phyloP scores from a whole-genome alignment of 1,140 invertebrate species.

The Thaumatotibia leucotreta region DNA sequence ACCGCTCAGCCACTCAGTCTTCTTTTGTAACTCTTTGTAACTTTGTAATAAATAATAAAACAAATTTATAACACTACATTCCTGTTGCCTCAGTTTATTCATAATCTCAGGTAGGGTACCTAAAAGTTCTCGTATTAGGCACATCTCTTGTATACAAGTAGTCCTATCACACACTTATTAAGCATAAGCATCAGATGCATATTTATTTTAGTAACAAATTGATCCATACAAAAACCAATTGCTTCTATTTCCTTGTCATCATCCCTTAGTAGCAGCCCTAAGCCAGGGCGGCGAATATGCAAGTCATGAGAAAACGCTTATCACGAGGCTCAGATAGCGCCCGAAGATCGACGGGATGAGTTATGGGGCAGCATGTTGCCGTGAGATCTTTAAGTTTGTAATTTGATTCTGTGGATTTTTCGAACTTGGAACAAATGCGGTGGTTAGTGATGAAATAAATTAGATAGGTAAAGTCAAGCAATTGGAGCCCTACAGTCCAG shows the following conservation, averaged over 20 bases:
- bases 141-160: neutral
- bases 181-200: neutral
- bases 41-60: too few relatives aligned
- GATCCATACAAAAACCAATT: neutral
- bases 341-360: slow-evolving; percentile 44
- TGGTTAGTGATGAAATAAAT: too few relatives aligned
- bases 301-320: slow-evolving; percentile 75
- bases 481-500: too few relatives aligned
- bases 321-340: slow-evolving; percentile 59
- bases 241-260: neutral
- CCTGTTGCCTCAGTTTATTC: too few relatives aligned
- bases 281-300: slow-evolving; percentile 45
- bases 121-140: too few relatives aligned
- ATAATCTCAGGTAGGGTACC: too few relatives aligned
- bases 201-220: neutral
- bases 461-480: too few relatives aligned
- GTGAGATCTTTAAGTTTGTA: slow-evolving; percentile 31
- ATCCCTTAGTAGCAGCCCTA: slow-evolving; percentile 3
- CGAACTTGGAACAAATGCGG: neutral
- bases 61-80: too few relatives aligned
- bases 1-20: too few relatives aligned
- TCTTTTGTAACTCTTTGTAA: too few relatives aligned
- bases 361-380: slow-evolving; percentile 56
- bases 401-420: slow-evolving; percentile 15
- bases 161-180: neutral